Percentiles rank a stretch among this genome's conserved stretches.
phyloP scores from a whole-genome alignment of 2,888 invertebrate species.

The Erebia ligea region DNA sequence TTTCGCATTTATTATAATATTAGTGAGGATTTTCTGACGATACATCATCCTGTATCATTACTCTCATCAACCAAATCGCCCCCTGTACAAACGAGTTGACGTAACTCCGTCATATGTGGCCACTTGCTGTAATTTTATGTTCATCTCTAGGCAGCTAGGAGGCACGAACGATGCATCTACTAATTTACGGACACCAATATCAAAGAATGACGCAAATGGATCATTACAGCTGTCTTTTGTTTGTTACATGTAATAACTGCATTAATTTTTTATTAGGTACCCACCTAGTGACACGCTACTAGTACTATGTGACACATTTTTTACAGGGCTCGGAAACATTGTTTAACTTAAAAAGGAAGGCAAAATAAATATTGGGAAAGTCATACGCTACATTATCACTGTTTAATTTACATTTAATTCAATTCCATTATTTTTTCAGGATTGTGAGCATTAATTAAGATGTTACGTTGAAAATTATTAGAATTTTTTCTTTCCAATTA shows the following conservation, averaged over 20 bases:
- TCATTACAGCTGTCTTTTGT: neutral
- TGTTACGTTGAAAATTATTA: no score
- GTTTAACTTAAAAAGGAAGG: neutral
- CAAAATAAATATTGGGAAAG: neutral
- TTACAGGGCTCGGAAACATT: neutral
- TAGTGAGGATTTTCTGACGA: neutral
- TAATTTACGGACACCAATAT: constrained; percentile 27
- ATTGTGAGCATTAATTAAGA: no score
- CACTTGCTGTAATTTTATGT: constrained; percentile 66
- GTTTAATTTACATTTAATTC: no score
- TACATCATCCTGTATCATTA: constrained; percentile 43
- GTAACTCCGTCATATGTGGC: constrained; percentile 56
- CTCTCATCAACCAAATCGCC: constrained; percentile 57
- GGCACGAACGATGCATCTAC: constrained; percentile 33
- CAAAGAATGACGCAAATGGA: neutral
- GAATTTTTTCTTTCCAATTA: no score
- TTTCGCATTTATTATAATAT: neutral
- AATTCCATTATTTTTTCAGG: no score
- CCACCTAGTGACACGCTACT: no score
- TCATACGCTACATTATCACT: no score
- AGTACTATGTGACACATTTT: no score
- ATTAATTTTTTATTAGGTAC: neutral
- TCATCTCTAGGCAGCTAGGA: constrained; percentile 51
- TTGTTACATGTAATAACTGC: neutral
- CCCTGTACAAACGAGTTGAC: constrained; percentile 60